A percentile compares a stretch with the other conserved stretches of the same genome.
These are phyloP conservation scores for Tamias sibiricus DNA, from an alignment of 2,113 vertebrate genomes.

Conservation along the genomic window DNA sequence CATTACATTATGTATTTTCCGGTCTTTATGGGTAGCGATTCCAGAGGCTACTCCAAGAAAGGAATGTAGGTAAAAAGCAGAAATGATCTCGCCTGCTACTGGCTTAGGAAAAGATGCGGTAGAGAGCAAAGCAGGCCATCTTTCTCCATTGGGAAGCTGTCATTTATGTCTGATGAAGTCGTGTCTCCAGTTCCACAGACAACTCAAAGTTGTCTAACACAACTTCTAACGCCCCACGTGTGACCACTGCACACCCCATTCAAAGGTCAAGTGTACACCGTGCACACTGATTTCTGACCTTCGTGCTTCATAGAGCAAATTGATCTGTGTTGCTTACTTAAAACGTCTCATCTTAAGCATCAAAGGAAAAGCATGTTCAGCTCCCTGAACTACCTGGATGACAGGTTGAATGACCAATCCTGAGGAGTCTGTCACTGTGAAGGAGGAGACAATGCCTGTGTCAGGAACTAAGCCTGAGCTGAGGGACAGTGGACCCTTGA, in stretches of 20 bases:
- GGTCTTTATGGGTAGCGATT: not conserved
- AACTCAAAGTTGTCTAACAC: not conserved
- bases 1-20: not conserved
- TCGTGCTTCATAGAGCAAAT: not conserved
- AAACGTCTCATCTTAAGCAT: not conserved
- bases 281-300: not conserved
- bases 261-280: not conserved
- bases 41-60: not conserved
- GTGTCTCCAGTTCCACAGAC: not conserved
- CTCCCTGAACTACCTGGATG: not conserved
- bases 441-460: not conserved
- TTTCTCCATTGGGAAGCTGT: not conserved
- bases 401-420: not conserved
- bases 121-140: not conserved
- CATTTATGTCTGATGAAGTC: not conserved
- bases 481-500: not conserved
- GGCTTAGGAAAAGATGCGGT: not conserved
- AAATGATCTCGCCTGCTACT: not conserved
- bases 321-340: not conserved
- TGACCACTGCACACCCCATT: not conserved
- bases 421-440: no score
- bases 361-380: not conserved
- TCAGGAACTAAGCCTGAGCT: not conserved
- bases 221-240: not conserved
- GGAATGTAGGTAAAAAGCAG: not conserved